Base-by-base conservation (phyloP, 2,797 vertebrate genomes). In the Sebastes itinus region DNA sequence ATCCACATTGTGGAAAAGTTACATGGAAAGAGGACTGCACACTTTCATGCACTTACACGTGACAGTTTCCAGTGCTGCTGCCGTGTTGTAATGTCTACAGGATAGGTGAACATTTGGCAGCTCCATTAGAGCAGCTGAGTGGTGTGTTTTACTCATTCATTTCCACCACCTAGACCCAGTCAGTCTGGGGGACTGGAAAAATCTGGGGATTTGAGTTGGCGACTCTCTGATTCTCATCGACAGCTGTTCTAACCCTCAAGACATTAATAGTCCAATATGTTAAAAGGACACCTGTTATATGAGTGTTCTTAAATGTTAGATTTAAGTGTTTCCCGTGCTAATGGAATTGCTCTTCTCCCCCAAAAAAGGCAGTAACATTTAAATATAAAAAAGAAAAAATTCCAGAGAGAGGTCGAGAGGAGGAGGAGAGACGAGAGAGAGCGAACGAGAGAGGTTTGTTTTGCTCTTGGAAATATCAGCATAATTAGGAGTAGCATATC, bases 401-500 rank as follows among this genome's bases (percentile, higher is more conserved):
- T 55, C 27, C 33, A 73, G 59, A 35, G 54, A 74, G 35, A 16
- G 11, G 22, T 33, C 20, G 22, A 60, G 74, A 25, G 64, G 14
- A 25, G 63, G 13, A 56, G 22, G 46, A 4, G 60, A 62, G 68
- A 49, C 46, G 28, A 67, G 14, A 52, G 22, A 3, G 60, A 62
- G 66, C 55, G 66, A 67, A 80, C 22, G 65, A 83, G 69, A 83
- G 86, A 78, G 58, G 77, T 87, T 90, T 90, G 79, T 88, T 92
- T 89, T 84, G 85, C 90, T 87, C 81, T 81, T 86, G 80, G 81
- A 95, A 94, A 94, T 94, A 93, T 93, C 90, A 92, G 76, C 22
- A 64, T 92, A 93, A 94, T 94, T 92, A 93, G 88, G 65, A 82
- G 80, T 63, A 87, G 92, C 92, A 86, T 91, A 91, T 94, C 77